Conservation (phyloP, 2,888 invertebrate species). For the Thumatha senex region DNA sequence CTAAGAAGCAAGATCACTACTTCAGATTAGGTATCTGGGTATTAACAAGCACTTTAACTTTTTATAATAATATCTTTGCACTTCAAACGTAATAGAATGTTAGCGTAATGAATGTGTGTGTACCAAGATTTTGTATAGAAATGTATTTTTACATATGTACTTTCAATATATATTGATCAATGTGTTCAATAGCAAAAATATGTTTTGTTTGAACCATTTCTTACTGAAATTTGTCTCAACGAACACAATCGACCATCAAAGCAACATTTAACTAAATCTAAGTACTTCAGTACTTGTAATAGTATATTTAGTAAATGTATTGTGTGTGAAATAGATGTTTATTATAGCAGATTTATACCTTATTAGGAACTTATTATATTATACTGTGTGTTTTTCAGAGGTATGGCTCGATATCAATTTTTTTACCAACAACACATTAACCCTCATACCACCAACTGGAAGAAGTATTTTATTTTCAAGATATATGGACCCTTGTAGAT, state of each 20-base stretch:
- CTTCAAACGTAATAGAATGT: constrained; percentile 1
- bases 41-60: background rate
- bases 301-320: constrained; percentile 6
- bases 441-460: no score
- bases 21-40: background rate
- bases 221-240: background rate
- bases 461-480: no score
- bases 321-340: constrained; percentile 22
- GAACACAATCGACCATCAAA: background rate
- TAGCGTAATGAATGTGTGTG: constrained; percentile 1
- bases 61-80: constrained; percentile 1
- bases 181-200: constrained; percentile 7
- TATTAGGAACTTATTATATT: constrained; percentile 42
- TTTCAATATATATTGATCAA: constrained; percentile 18
- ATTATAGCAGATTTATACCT: constrained; percentile 30
- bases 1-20: background rate
- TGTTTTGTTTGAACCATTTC: background rate
- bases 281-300: background rate
- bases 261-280: background rate
- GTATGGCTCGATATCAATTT: constrained; percentile 22
- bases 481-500: no score
- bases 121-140: constrained; percentile 25
- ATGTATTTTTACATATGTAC: constrained; percentile 39
- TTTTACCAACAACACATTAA: background rate
- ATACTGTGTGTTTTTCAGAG: constrained; percentile 37